Evolutionary conservation across 2,113 vertebrate genomes (phyloP).

Genomic region (Sturnus vulgaris): DNA sequence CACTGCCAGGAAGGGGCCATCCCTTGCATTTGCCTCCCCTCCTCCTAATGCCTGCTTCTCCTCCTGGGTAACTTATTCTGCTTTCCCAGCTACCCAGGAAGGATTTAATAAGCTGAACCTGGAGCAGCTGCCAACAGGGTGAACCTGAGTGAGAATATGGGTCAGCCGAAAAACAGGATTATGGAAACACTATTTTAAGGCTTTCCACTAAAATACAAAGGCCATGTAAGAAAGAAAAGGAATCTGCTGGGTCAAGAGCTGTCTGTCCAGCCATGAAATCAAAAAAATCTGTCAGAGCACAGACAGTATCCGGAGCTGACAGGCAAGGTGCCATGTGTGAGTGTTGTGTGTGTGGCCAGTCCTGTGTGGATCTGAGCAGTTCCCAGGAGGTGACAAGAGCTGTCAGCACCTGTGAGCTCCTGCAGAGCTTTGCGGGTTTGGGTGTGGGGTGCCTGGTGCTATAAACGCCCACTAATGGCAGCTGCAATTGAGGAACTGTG

Average conservation of each 20-base stretch:
- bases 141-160: constrained; percentile 13
- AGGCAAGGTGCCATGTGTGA: neutral
- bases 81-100: neutral
- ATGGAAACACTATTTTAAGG: constrained; percentile 8
- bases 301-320: neutral
- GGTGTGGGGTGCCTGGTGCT: neutral
- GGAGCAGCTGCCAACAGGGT: neutral
- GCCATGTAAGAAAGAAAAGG: neutral
- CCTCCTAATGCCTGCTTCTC: neutral
- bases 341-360: neutral
- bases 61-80: neutral
- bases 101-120: constrained; percentile 23
- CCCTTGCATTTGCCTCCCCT: neutral
- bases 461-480: constrained; percentile 26
- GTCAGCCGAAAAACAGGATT: constrained; percentile 4
- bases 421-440: neutral
- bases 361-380: constrained; percentile 1
- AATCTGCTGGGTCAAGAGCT: neutral
- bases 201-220: neutral
- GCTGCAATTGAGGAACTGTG: constrained; percentile 33
- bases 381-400: neutral
- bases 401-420: constrained; percentile 6
- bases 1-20: neutral
- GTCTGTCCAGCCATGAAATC: neutral
- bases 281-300: neutral